A percentile compares a stretch with the other conserved stretches of the same genome.
phyloP scores from a whole-genome alignment of 1,140 invertebrate species.

The Dufourea novaeangliae region DNA sequence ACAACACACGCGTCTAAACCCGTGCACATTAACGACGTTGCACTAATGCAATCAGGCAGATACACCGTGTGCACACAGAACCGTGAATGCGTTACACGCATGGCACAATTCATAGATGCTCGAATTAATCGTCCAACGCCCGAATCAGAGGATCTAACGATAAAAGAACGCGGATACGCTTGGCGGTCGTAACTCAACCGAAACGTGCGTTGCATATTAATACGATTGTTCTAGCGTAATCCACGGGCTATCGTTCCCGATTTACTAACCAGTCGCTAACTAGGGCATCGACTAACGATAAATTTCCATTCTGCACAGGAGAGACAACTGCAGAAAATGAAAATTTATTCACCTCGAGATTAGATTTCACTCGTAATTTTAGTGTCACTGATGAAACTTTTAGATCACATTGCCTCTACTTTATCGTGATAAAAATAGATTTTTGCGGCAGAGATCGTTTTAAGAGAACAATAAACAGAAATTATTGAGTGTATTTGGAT shows the following conservation, averaged over 20 bases:
- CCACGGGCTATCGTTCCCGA: not conserved
- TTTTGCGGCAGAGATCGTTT: no score
- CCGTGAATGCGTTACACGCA: not conserved
- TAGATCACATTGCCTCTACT: no score
- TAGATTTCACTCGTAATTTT: no score
- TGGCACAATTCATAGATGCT: constrained; percentile 23
- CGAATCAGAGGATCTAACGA: not conserved
- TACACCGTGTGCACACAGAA: constrained; percentile 6
- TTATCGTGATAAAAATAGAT: no score
- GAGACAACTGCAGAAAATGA: not conserved
- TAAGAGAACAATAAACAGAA: no score
- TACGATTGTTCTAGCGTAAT: constrained; percentile 4
- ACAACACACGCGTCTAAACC: no score
- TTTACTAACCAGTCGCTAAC: not conserved
- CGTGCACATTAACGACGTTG: constrained; percentile 33
- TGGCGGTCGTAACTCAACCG: constrained; percentile 9
- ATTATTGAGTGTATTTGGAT: no score
- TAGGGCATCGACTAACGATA: not conserved
- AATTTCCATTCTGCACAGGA: no score
- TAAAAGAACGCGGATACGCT: constrained; percentile 23
- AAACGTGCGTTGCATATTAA: constrained; percentile 16
- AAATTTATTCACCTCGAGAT: no score
- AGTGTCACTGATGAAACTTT: no score
- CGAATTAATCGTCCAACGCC: constrained; percentile 25
- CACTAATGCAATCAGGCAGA: constrained; percentile 35